These are phyloP conservation scores for Mya arenaria DNA, from an alignment of 1,140 invertebrate species.

Conservation along the genomic window DNA sequence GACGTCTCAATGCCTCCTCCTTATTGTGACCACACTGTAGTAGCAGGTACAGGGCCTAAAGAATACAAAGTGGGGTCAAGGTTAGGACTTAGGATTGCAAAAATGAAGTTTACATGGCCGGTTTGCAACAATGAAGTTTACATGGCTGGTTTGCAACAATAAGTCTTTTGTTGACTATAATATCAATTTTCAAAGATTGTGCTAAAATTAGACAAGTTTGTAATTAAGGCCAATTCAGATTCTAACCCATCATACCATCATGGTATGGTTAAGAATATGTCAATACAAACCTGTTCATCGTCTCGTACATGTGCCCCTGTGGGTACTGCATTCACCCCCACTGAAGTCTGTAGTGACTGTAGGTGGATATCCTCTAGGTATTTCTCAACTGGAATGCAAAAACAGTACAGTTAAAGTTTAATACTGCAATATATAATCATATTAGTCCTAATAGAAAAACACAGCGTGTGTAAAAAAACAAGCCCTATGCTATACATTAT, in stretches of 20 bases:
- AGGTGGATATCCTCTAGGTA: conserved; percentile 89
- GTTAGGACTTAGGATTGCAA: background rate
- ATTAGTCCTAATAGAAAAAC: too few species aligned
- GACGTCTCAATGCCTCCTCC: conserved; percentile 92
- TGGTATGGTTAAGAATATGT: too few species aligned
- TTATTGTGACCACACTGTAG: conserved; percentile 97
- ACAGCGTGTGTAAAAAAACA: too few species aligned
- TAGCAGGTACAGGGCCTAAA: conserved; percentile 92
- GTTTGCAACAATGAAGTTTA: background rate
- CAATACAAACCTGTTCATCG: conserved; percentile 93
- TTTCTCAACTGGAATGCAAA: conserved; percentile 84
- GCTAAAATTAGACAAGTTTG: too few species aligned
- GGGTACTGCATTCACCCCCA: conserved; percentile 86
- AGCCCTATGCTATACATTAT: too few species aligned
- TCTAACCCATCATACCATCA: too few species aligned
- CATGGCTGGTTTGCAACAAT: background rate
- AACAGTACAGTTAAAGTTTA: too few species aligned
- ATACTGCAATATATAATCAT: too few species aligned
- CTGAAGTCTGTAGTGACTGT: conserved; percentile 79
- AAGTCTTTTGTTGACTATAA: background rate
- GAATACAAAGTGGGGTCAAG: background rate
- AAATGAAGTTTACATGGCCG: too few species aligned
- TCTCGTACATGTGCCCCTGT: conserved; percentile 92
- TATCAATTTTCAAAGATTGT: too few species aligned
- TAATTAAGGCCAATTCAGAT: too few species aligned